These are phyloP conservation scores for Clarias magur DNA, from an alignment of 2,113 vertebrate species.

Conservation along the genomic window DNA sequence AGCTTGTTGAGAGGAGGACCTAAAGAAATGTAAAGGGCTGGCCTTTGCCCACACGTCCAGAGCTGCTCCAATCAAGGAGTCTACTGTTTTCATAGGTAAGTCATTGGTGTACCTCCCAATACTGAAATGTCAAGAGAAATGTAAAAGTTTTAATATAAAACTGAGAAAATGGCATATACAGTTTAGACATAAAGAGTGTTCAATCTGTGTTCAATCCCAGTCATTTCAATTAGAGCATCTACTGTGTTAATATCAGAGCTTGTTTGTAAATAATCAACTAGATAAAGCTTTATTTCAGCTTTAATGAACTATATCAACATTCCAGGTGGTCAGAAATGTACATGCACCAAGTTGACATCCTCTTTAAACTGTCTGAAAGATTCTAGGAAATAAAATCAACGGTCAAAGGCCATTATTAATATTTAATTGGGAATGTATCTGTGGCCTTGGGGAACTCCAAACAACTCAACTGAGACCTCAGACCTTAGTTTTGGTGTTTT, in stretches of 20 bases:
- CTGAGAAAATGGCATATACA: background rate
- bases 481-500: background rate
- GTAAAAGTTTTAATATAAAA: background rate
- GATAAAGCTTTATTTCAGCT: background rate
- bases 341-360: background rate
- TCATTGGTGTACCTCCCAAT: slow-evolving; percentile 73
- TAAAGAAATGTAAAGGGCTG: slow-evolving; percentile 69
- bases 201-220: background rate
- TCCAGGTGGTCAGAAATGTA: background rate
- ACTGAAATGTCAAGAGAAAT: slow-evolving; percentile 57
- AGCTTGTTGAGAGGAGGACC: slow-evolving; percentile 58
- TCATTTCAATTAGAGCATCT: background rate
- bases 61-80: slow-evolving; percentile 68
- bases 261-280: background rate
- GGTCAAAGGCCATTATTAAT: background rate
- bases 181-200: background rate
- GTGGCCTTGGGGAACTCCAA: background rate
- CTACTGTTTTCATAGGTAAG: slow-evolving; percentile 66
- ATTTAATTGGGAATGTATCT: background rate
- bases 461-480: background rate
- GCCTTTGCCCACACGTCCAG: slow-evolving; percentile 69
- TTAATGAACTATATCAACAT: background rate
- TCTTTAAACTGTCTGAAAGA: background rate
- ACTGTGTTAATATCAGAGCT: background rate
- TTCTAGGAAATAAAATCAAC: background rate